Evolutionary conservation across 2,113 vertebrate species (phyloP).

Genomic region (Pipa parva): DNA sequence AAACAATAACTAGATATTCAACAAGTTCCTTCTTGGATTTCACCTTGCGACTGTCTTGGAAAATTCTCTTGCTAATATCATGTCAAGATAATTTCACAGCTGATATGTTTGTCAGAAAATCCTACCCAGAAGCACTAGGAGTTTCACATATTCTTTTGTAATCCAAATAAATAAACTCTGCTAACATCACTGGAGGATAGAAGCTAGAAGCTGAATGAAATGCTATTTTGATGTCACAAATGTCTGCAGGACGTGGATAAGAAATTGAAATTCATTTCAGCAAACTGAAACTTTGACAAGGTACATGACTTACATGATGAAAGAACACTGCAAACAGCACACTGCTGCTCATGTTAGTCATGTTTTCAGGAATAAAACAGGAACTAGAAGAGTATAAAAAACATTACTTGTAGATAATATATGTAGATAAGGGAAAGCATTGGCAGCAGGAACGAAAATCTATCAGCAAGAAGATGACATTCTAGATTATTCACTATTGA

Average conservation of each 20-base stretch:
- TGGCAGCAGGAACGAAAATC: background rate
- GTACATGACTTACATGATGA: background rate
- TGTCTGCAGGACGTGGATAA: slow-evolving; percentile 18
- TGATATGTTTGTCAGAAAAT: background rate
- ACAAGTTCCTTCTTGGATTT: slow-evolving; percentile 42
- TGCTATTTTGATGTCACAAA: slow-evolving; percentile 9
- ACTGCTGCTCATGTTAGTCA: background rate
- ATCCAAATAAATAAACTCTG: slow-evolving; percentile 10
- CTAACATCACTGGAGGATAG: background rate
- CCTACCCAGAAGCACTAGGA: background rate
- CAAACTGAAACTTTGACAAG: background rate
- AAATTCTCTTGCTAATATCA: slow-evolving; percentile 1
- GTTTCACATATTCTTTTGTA: slow-evolving; percentile 9
- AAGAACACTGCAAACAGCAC: background rate
- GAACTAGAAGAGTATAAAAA: background rate
- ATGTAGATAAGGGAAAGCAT: background rate
- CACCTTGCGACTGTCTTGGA: slow-evolving; percentile 51
- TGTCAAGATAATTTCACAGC: background rate
- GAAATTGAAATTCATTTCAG: background rate
- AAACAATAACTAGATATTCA: background rate
- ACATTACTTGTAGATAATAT: background rate
- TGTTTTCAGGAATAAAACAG: background rate
- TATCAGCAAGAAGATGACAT: background rate
- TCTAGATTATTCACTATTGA: background rate
- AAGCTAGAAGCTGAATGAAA: slow-evolving; percentile 4